A percentile compares a stretch with the other conserved stretches of the same genome.
These are phyloP conservation scores for Arctocebus calabarensis DNA, from an alignment of 2,797 vertebrate genomes.

Conservation along the genomic window DNA sequence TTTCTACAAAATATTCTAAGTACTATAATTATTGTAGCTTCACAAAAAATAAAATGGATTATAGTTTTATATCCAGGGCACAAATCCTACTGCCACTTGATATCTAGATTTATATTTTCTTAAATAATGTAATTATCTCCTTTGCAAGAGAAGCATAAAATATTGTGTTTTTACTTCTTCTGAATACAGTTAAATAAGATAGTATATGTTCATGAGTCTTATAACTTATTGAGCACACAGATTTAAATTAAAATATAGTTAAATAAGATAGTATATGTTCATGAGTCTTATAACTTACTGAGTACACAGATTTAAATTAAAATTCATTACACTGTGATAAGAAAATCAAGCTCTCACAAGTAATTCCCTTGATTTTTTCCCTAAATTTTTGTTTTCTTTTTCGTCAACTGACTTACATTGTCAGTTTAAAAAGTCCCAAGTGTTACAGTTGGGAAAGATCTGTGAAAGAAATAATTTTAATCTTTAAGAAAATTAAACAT, in stretches of 20 bases:
- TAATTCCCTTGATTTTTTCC: not conserved
- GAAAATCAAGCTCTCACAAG: not conserved
- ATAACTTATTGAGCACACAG: not conserved
- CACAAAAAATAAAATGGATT: not conserved
- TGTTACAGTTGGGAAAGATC: not conserved
- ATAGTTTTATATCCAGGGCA: too few species aligned
- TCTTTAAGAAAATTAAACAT: not conserved
- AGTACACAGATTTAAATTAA: not conserved
- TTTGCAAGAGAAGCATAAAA: not conserved
- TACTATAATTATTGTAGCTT: not conserved
- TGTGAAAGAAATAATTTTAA: constrained; percentile 5
- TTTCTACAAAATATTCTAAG: not conserved
- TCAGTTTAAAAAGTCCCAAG: not conserved
- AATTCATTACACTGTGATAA: not conserved
- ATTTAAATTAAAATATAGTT: too few species aligned
- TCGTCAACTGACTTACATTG: not conserved
- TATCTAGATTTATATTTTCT: not conserved
- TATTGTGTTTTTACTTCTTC: not conserved
- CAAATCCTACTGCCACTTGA: not conserved
- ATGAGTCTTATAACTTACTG: not conserved
- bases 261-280: not conserved
- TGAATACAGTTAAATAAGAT: not conserved
- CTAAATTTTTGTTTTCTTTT: not conserved
- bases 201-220: not conserved
- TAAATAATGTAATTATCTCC: not conserved